Evolutionary conservation across 2,888 invertebrate genomes (phyloP), one percentile per base, ranked within the genome.

Genomic region (Tromatobia lineatoria): DNA sequence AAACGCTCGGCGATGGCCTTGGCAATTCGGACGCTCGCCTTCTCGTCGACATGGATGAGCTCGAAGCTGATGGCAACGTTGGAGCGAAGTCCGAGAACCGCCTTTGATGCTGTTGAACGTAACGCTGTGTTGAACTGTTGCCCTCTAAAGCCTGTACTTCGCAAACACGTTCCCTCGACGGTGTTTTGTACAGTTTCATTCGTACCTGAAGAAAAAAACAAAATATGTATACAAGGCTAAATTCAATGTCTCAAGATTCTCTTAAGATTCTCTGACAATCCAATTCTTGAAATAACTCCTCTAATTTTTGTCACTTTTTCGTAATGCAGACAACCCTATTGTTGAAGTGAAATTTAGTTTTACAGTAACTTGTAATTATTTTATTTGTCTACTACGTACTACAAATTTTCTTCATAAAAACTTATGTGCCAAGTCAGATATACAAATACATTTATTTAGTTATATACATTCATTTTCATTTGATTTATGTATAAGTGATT

Each of bases 171-270:
- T 94, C 94, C 8, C 90, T 89, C 90, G 95, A 97, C 82, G 97
- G 96, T 1, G 97, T 97, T 85, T 96, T 97, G 97, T 97, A 97
- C 90, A 98, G 95, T 91, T 97, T 97, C 96, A 98, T 96, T 83
- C 97, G 96, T 0, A 97, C 96, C 95, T 95, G 86, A 18, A 38
- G 34, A 64, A 10, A 78, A n/a, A 38, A 29, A 77, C 20, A 59
- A 7, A 4, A 71, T 80, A 66, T 10, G 38, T 71, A 8, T 71
- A 8, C 1, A 18, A 6, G 47, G n/a, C 4, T 29, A 18, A 50
- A n/a, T 3, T n/a, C 2, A 50, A 50, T 50, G 47, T 50, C 47
- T 3, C 15, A 15, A 42, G n/a, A 11, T n/a, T 69, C 10, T 23
- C 42, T 66, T 23, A 18, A 64, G 11, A 25, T 61, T 54, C 10